phyloP scores from a whole-genome alignment of 2,888 invertebrate genomes.

The Clunio marinus region DNA sequence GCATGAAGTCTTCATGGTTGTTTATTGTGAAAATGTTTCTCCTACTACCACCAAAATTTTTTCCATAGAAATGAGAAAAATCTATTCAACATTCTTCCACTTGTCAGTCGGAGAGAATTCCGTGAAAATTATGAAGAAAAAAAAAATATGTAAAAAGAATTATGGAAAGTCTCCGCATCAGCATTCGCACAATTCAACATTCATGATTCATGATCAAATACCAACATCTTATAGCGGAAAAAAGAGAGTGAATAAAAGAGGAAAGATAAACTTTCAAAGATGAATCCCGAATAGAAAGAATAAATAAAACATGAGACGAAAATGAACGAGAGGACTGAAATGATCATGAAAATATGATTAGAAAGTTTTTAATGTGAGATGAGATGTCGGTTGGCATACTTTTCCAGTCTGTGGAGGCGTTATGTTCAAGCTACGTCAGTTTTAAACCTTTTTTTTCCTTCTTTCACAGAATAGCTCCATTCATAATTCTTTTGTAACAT shows the following conservation, averaged over 20 bases:
- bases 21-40: no score
- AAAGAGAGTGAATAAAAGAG: background rate
- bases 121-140: no score
- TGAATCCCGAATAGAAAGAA: background rate
- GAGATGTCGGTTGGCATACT: slow-evolving; percentile 3
- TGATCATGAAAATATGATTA: slow-evolving; percentile 26
- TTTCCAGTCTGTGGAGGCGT: background rate
- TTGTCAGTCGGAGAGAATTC: no score
- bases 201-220: slow-evolving; percentile 15
- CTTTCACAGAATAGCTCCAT: no score
- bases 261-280: background rate
- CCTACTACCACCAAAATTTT: no score
- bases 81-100: no score
- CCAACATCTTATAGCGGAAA: background rate
- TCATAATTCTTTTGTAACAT: no score
- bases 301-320: slow-evolving; percentile 10
- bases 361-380: slow-evolving; percentile 14
- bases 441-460: no score
- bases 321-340: background rate
- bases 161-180: no score
- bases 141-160: no score
- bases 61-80: no score
- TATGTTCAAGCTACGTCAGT: background rate
- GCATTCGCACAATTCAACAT: slow-evolving; percentile 14
- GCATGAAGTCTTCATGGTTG: no score